Conservation (phyloP, 2,797 vertebrate species). For the Carduelis carduelis region DNA sequence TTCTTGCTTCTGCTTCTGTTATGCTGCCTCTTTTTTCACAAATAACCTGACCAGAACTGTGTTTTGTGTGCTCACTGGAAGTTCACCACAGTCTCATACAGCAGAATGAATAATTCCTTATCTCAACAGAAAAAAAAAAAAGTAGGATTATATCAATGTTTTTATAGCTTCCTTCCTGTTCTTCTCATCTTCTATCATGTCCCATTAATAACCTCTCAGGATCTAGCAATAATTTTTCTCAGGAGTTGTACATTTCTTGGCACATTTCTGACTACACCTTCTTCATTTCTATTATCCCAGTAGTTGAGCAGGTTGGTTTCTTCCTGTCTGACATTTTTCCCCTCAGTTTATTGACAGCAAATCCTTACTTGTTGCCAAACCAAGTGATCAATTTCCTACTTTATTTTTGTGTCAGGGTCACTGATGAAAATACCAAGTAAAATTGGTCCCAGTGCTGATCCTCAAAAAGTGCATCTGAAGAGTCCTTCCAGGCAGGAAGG, state of each 20-base stretch:
- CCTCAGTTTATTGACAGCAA: not conserved
- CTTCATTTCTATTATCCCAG: not conserved
- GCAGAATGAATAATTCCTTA: not conserved
- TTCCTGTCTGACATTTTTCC: not conserved
- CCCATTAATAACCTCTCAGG: not conserved
- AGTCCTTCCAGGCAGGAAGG: not conserved
- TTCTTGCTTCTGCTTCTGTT: not conserved
- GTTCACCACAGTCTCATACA: not conserved
- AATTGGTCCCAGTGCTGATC: not conserved
- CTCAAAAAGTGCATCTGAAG: not conserved
- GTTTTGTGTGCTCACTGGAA: not conserved
- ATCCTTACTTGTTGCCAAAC: not conserved
- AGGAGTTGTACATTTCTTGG: not conserved
- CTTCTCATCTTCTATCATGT: not conserved
- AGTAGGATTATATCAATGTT: not conserved
- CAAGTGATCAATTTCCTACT: not conserved
- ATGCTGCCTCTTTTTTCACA: not conserved
- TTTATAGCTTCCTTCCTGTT: conserved; percentile 13
- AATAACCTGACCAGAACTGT: not conserved
- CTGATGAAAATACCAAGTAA: conserved; percentile 1
- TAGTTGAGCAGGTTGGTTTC: not conserved
- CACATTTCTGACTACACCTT: not conserved
- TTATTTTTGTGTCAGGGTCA: not conserved
- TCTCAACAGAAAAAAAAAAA: not conserved
- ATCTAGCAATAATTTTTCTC: not conserved